Conservation (phyloP, 2,113 vertebrate genomes). For the Aegithalos caudatus region DNA sequence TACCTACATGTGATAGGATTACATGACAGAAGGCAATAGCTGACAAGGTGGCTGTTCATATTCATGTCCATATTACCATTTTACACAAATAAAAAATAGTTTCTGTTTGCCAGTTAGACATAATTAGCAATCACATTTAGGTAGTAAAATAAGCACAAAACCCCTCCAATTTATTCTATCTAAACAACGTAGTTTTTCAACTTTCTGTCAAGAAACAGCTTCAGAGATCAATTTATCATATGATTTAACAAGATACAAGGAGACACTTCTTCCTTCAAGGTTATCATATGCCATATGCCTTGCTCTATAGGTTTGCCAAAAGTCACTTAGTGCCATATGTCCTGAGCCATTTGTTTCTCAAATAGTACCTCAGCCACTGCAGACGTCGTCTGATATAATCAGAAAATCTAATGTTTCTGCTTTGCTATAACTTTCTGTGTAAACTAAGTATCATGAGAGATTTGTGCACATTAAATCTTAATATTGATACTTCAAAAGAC, state of each 20-base stretch:
- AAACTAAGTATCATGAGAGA: neutral
- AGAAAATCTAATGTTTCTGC: neutral
- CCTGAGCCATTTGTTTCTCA: neutral
- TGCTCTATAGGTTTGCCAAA: slow-evolving; percentile 38
- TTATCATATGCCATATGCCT: slow-evolving; percentile 40
- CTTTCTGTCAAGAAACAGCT: neutral
- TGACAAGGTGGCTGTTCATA: neutral
- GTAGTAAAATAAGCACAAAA: neutral
- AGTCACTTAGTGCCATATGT: slow-evolving; percentile 49
- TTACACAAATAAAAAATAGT: neutral
- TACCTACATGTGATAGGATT: neutral
- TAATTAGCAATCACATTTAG: neutral
- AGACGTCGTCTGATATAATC: neutral
- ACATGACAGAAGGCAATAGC: neutral
- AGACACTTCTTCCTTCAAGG: slow-evolving; percentile 37
- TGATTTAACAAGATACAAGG: neutral
- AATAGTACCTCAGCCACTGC: neutral
- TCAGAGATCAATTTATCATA: neutral
- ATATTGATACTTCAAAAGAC: neutral
- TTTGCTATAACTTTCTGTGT: neutral
- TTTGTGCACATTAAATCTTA: neutral
- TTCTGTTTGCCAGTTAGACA: neutral
- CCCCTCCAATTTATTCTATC: neutral
- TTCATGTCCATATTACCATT: neutral
- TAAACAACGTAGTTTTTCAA: neutral